These are phyloP conservation scores for Apodemus agrarius DNA, from an alignment of 2,797 vertebrate genomes.

Conservation along the genomic window DNA sequence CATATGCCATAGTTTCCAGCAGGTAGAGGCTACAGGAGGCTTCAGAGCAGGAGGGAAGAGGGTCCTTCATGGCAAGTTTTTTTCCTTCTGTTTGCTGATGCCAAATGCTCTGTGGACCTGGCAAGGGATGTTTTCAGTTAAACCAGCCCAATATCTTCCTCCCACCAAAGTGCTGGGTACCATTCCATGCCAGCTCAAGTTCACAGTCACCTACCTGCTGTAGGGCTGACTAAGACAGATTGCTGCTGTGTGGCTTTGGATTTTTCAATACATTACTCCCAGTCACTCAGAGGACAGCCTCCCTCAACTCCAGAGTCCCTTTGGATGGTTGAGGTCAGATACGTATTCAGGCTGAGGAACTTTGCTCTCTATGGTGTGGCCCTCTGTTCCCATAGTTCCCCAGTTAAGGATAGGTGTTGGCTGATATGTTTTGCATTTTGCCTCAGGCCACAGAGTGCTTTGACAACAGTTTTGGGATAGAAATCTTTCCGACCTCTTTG, in stretches of 20 bases:
- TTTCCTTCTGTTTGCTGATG: neutral
- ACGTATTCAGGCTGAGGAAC: neutral
- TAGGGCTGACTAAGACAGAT: neutral
- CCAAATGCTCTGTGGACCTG: neutral
- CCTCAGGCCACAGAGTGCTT: neutral
- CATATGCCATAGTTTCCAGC: neutral
- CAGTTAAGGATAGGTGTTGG: slow-evolving; percentile 56
- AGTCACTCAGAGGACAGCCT: neutral
- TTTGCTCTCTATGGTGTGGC: neutral
- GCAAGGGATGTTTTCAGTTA: neutral
- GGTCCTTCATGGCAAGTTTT: neutral
- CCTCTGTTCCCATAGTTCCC: neutral
- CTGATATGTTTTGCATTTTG: slow-evolving; percentile 41
- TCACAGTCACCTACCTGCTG: neutral
- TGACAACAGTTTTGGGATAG: slow-evolving; percentile 3
- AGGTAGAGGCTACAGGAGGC: neutral
- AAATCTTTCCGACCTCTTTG: slow-evolving; percentile 34
- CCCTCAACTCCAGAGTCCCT: neutral
- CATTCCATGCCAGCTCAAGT: neutral
- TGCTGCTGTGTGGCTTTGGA: neutral
- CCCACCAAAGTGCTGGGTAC: neutral
- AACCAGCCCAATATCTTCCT: neutral
- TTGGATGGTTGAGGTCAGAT: neutral
- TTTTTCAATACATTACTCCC: neutral
- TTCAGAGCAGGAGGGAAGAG: neutral